phyloP scores from a whole-genome alignment of 2,113 vertebrate species.

The Furnarius figulus region DNA sequence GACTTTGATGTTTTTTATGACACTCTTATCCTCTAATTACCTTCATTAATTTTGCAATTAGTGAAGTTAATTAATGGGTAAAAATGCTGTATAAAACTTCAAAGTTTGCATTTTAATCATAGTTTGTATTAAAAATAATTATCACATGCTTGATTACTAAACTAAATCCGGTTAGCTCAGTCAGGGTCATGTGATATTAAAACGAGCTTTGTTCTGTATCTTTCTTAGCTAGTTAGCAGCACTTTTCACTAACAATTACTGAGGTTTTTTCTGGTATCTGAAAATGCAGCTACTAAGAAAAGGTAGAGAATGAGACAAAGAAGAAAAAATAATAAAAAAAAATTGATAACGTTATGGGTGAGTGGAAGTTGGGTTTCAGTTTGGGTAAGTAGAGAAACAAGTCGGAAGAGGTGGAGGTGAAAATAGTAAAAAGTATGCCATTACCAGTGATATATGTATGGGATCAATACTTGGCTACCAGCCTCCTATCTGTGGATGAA shows the following conservation, averaged over 20 bases:
- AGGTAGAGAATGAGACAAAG: neutral
- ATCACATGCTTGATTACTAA: constrained; percentile 57
- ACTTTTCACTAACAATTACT: neutral
- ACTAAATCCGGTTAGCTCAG: constrained; percentile 45
- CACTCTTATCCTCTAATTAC: constrained; percentile 74
- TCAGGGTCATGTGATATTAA: neutral
- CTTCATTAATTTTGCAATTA: constrained; percentile 69
- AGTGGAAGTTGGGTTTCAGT: neutral
- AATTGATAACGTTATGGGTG: neutral
- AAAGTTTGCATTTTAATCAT: constrained; percentile 76
- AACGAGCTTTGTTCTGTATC: constrained; percentile 12
- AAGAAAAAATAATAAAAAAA: neutral
- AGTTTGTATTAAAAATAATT: constrained; percentile 71
- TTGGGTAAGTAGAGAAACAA: neutral
- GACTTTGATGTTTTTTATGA: constrained; percentile 73
- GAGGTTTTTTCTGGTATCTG: neutral
- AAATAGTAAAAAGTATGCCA: neutral
- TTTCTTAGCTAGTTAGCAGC: neutral
- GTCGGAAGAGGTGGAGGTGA: neutral
- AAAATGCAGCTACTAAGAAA: neutral
- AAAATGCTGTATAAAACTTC: constrained; percentile 75
- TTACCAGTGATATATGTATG: neutral
- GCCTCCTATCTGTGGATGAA: neutral
- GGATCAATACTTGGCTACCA: neutral
- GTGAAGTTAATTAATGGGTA: constrained; percentile 71